A percentile compares a stretch with the other conserved stretches of the same genome.
phyloP scores from a whole-genome alignment of 2,888 invertebrate species.

The Acleris literana region DNA sequence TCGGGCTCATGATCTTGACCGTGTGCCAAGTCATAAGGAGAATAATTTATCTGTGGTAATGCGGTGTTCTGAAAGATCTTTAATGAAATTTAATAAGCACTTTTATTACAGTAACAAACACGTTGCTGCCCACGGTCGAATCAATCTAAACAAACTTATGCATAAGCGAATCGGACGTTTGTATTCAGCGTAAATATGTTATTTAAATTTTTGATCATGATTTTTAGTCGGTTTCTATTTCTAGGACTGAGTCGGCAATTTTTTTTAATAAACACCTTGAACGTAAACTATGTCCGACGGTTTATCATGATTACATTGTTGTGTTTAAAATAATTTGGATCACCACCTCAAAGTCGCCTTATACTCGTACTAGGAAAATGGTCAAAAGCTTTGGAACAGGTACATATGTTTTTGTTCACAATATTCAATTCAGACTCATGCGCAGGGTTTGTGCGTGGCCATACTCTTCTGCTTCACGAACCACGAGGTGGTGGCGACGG shows the following conservation, averaged over 20 bases:
- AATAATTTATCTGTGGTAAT: constrained; percentile 5
- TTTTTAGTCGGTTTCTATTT: no score
- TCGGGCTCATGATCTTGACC: constrained; percentile 7
- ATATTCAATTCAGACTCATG: neutral
- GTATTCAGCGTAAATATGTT: no score
- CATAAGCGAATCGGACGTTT: neutral
- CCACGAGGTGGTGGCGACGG: constrained; percentile 86
- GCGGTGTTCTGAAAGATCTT: constrained; percentile 18
- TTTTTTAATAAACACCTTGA: no score
- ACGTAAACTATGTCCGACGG: no score
- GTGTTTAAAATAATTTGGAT: no score
- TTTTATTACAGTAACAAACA: constrained; percentile 7
- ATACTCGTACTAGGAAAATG: no score
- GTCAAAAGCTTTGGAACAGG: no score
- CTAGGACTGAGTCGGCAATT: no score
- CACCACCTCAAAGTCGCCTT: no score
- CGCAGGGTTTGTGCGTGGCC: constrained; percentile 87
- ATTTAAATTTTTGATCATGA: no score
- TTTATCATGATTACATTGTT: no score
- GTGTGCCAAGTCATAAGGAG: constrained; percentile 13
- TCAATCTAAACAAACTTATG: neutral
- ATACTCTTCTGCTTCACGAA: constrained; percentile 90
- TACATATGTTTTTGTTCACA: neutral
- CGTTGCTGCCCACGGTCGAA: neutral
- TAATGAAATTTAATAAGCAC: constrained; percentile 7